Evolutionary conservation across 2,113 vertebrate genomes (phyloP), one percentile per base, ranked within the genome.

Genomic region (Pseudorectes ferrugineus): DNA sequence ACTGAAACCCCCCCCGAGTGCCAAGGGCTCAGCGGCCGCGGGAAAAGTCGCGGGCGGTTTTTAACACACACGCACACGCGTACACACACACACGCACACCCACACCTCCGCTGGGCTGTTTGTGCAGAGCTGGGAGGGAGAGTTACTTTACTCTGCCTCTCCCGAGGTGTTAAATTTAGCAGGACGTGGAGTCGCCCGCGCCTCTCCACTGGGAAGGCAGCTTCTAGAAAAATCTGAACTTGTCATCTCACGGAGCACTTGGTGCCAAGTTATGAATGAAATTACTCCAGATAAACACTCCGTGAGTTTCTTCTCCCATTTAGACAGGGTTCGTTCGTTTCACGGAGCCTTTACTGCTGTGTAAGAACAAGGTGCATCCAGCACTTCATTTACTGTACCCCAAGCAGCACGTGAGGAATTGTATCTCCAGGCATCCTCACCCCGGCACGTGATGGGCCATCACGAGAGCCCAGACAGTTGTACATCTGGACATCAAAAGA

Each of bases 211-310:
- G 58, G 45, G 46, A 65, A 91, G 67, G 58, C 12, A 77, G 66
- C 74, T 96, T 97, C 95, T 79, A 57, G 95, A 95, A 95, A 73
- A 93, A 95, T 96, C 94, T 38, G 19, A 49, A 82, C 24, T 94
- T 61, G 31, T n/a, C 40, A 63, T 25, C 46, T 45, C 74, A 14
- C 5, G 2, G 85, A 88, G 72, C 55, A 2, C 46, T 76, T 51
- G 4, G 29, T 48, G 63, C 85, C 80, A n/a, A 78, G 68, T 77
- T 58, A 42, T 35, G 59, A 77, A 78, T 67, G 65, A 72, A 77
- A 43, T 6, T 8, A 52, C 65, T 78, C 36, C 20, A 29, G 70
- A 51, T 19, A 52, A 78, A 75, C 4, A 2, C 31, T 48, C 14
- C 1, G 0, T 12, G 40, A 72, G 20, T 42, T 67, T 58, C 35